A percentile compares a stretch with the other conserved stretches of the same genome.
Conservation (phyloP, 2,888 invertebrate species). For the Neuroscelio doddi region DNA sequence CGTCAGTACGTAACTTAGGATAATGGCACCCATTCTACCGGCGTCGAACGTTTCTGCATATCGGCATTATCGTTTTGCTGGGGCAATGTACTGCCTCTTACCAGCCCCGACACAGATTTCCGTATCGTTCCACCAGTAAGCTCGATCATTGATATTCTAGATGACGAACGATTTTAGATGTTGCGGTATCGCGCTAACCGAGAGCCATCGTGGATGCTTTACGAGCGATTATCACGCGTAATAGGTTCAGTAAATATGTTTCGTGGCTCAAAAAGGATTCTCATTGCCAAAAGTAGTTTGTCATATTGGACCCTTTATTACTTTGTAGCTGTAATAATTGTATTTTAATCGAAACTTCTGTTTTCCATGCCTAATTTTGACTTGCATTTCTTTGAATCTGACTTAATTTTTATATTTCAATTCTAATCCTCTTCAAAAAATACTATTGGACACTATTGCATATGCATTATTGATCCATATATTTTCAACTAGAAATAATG, state of each 20-base stretch:
- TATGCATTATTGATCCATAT: too few species aligned
- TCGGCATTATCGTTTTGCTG: slow-evolving; percentile 57
- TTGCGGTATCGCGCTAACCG: slow-evolving; percentile 32
- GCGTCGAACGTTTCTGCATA: slow-evolving; percentile 52
- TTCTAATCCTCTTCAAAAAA: too few species aligned
- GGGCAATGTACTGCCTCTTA: slow-evolving; percentile 42
- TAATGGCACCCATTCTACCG: slow-evolving; percentile 54
- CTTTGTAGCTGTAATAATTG: too few species aligned
- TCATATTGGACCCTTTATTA: slow-evolving; percentile 7
- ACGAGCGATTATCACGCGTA: slow-evolving; percentile 45
- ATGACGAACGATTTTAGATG: slow-evolving; percentile 30
- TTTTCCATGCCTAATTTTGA: too few species aligned
- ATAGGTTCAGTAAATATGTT: slow-evolving; percentile 38
- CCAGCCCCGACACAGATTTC: slow-evolving; percentile 39
- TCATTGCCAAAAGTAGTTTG: slow-evolving; percentile 27
- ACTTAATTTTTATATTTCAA: too few species aligned
- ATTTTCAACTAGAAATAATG: too few species aligned
- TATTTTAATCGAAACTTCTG: too few species aligned
- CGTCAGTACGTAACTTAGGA: slow-evolving; percentile 60
- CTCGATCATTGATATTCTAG: slow-evolving; percentile 35
- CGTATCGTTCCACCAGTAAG: slow-evolving; percentile 9
- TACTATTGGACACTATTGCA: too few species aligned
- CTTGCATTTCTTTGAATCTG: too few species aligned
- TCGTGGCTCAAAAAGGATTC: slow-evolving; percentile 9
- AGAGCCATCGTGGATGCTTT: slow-evolving; percentile 31